Base-by-base conservation (phyloP, 1,140 invertebrate genomes). In the Zaprionus capensis region DNA sequence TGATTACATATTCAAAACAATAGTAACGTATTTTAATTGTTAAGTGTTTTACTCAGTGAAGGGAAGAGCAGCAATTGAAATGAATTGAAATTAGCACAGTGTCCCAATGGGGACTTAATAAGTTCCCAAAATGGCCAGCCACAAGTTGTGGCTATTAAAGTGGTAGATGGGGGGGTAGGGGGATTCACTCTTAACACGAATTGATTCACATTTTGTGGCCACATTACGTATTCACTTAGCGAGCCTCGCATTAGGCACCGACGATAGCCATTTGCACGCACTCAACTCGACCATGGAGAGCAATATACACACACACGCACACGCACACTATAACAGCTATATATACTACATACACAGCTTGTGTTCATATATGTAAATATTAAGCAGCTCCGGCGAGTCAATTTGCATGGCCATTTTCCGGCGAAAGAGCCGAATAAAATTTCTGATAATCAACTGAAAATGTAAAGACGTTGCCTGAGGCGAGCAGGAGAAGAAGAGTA, bases 221-320 rank as follows among this genome's bases (percentile, higher is more conserved):
- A 28, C 53, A 64, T 71, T 75, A 70, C 31, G 67, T 63, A 75
- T 71, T 63, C 67, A 70, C 58, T 62, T 69, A 58, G 53, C 72
- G 59, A 24, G 38, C 28, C 58, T n/a, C 59, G 38, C 72, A 70
- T 70, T 41, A 51, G 51, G 31, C 9, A 5, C 53, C 22, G 3
- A 12, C 66, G 71, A 56, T 62, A 46, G 36, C 72, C 72, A 75
- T 75, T 75, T 70, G 67, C 72, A 75, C 67, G 53, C 67, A 75
- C 67, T 75, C 51, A 70, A 57, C 67, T 75, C 38, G 14, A 63
- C 69, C 20, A 28, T 55, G 51, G 20, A 44, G 15, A 22, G 44
- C 24, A 49, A 49, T 49, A 49, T 9, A 53, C 22, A 26, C 11
- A 55, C 20, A 53, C 14, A 24, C 22, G 7, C 14, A 56, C 22